phyloP scores from a whole-genome alignment of 2,888 invertebrate genomes.

The Uropetala carovei region DNA sequence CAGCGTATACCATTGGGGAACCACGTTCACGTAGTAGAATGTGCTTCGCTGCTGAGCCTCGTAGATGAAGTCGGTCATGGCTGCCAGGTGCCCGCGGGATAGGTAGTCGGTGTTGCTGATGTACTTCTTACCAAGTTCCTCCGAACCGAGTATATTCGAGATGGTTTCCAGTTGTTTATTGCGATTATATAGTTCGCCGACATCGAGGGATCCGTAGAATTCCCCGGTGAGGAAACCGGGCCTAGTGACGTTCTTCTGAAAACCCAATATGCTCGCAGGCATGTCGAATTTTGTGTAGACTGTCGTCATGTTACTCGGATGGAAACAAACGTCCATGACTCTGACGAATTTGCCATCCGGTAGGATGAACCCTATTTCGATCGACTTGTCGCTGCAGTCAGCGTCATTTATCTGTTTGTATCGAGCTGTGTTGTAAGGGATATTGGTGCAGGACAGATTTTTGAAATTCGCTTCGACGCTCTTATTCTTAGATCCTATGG shows the following conservation, averaged over 20 bases:
- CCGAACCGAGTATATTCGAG: slow-evolving; percentile 63
- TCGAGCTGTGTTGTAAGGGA: neutral
- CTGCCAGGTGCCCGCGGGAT: slow-evolving; percentile 23
- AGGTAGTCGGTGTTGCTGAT: slow-evolving; percentile 5
- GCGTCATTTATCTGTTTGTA: neutral
- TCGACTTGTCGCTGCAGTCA: neutral
- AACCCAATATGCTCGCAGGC: neutral
- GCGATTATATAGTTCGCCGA: neutral
- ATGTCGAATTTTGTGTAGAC: neutral
- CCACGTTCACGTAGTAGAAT: slow-evolving; percentile 3
- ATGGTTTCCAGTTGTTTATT: slow-evolving; percentile 63
- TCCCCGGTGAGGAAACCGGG: neutral
- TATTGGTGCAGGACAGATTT: neutral
- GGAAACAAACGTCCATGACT: neutral
- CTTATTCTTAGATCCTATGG: neutral
- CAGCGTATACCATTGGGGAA: neutral
- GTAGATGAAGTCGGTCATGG: neutral
- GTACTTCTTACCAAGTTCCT: slow-evolving; percentile 65
- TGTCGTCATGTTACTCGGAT: neutral
- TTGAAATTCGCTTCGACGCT: neutral
- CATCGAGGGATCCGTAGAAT: neutral
- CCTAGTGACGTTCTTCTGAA: neutral
- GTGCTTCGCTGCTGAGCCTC: neutral
- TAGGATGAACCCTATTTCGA: neutral
- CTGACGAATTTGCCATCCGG: neutral